Conservation (phyloP, 2,113 vertebrate genomes). For the Indri indri region DNA sequence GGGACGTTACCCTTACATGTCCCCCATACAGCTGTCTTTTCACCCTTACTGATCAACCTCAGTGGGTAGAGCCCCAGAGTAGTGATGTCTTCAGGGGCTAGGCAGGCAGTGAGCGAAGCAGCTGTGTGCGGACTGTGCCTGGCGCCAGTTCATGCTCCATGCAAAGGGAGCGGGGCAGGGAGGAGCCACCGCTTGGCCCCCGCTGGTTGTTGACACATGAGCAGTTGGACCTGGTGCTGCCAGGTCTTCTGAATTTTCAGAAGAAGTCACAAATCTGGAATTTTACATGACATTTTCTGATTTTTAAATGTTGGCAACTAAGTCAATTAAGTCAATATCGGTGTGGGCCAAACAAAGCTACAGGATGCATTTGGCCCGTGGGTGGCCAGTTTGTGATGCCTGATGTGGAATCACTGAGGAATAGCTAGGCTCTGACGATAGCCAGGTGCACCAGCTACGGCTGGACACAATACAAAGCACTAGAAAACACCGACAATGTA, state of each 20-base stretch:
- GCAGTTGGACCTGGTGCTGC: not conserved
- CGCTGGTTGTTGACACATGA: not conserved
- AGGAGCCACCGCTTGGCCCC: not conserved
- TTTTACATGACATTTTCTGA: constrained; percentile 23
- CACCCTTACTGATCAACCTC: not conserved
- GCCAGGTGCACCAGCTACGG: not conserved
- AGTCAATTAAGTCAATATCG: constrained; percentile 16
- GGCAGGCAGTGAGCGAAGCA: not conserved
- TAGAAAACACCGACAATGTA: not conserved
- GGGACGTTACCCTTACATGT: not conserved
- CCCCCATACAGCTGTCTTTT: not conserved
- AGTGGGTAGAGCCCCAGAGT: not conserved
- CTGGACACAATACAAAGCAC: not conserved
- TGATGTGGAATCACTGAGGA: not conserved
- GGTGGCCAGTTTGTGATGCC: not conserved
- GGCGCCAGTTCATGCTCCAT: not conserved
- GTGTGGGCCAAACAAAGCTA: constrained; percentile 2
- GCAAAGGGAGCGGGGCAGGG: not conserved
- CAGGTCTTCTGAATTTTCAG: constrained; percentile 24
- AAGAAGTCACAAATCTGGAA: constrained; percentile 17
- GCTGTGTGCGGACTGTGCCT: not conserved
- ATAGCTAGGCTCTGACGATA: not conserved
- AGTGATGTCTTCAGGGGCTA: not conserved
- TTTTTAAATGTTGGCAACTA: constrained; percentile 51
- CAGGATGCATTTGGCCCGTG: not conserved